phyloP scores from a whole-genome alignment of 2,888 invertebrate genomes.

The Siphlonurus alternatus region DNA sequence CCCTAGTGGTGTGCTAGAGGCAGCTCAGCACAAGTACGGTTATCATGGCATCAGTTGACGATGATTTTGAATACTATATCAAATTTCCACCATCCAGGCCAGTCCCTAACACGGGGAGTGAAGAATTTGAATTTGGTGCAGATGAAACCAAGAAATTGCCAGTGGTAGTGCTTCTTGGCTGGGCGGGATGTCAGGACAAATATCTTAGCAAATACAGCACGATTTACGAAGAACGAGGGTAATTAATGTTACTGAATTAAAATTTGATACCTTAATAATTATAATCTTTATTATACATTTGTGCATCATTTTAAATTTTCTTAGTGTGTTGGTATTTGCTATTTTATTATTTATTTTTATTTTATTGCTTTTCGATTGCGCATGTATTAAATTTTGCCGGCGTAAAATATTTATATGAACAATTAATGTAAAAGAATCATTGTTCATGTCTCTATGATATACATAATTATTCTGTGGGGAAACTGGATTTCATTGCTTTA shows the following conservation, averaged over 20 bases:
- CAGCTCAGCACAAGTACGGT: background rate
- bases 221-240: slow-evolving; percentile 61
- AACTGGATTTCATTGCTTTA: too few relatives aligned
- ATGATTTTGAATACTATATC: slow-evolving; percentile 42
- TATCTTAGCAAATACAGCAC: slow-evolving; percentile 61
- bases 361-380: too few relatives aligned
- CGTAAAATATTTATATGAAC: too few relatives aligned
- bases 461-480: too few relatives aligned
- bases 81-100: slow-evolving; percentile 33
- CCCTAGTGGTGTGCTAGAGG: too few relatives aligned
- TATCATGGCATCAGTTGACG: slow-evolving; percentile 16
- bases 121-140: slow-evolving; percentile 38
- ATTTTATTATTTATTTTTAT: too few relatives aligned
- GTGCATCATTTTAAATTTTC: too few relatives aligned
- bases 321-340: too few relatives aligned
- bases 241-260: slow-evolving; percentile 18
- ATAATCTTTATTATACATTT: too few relatives aligned
- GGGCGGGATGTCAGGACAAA: slow-evolving; percentile 65
- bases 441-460: too few relatives aligned
- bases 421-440: too few relatives aligned
- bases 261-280: slow-evolving; percentile 1
- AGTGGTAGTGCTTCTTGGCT: slow-evolving; percentile 54
- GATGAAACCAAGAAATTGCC: slow-evolving; percentile 46
- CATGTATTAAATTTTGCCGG: too few relatives aligned
- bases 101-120: slow-evolving; percentile 13